Percentiles rank a stretch among this genome's conserved stretches.
Conservation (phyloP, 2,797 vertebrate genomes). For the Micrastur ruficollis region DNA sequence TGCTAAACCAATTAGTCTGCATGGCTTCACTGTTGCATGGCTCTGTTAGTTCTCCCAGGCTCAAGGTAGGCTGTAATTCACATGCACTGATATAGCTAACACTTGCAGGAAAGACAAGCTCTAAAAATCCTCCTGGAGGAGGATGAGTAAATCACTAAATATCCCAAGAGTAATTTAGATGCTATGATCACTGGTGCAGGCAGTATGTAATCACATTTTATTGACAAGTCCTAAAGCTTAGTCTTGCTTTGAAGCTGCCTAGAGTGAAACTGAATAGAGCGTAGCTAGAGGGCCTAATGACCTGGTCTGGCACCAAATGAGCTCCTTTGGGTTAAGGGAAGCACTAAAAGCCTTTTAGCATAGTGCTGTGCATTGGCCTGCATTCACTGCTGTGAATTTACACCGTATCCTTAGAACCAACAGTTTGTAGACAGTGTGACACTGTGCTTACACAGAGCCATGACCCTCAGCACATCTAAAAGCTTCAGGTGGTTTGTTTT, state of each 20-base stretch:
- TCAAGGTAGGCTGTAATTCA: neutral
- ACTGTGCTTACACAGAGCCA: neutral
- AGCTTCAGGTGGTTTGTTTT: neutral
- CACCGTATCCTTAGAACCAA: neutral
- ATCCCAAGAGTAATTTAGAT: slow-evolving; percentile 25
- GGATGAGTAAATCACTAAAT: slow-evolving; percentile 16
- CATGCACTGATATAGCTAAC: neutral
- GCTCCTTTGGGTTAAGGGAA: neutral
- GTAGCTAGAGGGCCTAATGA: neutral
- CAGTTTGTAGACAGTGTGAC: neutral
- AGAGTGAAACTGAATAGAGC: neutral
- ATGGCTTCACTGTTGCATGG: neutral
- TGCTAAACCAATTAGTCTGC: slow-evolving; percentile 20
- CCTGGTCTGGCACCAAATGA: neutral
- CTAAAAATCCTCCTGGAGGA: neutral
- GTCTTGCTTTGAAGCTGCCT: neutral
- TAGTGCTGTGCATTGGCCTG: neutral
- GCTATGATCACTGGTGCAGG: slow-evolving; percentile 4
- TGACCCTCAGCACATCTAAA: neutral
- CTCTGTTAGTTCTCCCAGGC: neutral
- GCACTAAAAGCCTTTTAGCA: neutral
- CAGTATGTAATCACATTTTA: slow-evolving; percentile 14
- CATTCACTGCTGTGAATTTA: neutral
- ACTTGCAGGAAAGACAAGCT: neutral
- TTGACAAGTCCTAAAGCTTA: slow-evolving; percentile 34